Percentiles rank a stretch among this genome's conserved stretches.
These are phyloP conservation scores for Adrianichthys oophorus DNA, from an alignment of 2,797 vertebrate genomes.

Conservation along the genomic window DNA sequence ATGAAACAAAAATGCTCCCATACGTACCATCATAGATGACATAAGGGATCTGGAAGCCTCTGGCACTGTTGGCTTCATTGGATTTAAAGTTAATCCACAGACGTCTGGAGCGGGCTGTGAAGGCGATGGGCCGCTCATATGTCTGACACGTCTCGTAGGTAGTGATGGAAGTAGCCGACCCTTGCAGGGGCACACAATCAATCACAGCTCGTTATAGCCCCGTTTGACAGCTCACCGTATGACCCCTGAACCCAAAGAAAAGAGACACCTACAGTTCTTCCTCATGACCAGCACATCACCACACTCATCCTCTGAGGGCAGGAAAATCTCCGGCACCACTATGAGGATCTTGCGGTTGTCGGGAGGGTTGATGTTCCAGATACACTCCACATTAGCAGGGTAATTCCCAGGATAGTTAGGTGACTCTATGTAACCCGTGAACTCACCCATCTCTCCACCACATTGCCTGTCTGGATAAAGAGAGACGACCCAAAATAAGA, in stretches of 20 bases:
- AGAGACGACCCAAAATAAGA: slow-evolving; percentile 20
- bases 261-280: slow-evolving; percentile 92
- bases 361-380: slow-evolving; percentile 98
- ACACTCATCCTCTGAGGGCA: slow-evolving; percentile 96
- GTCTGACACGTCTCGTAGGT: slow-evolving; percentile 99
- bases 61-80: slow-evolving; percentile 93
- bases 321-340: slow-evolving; percentile 97
- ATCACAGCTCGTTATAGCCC: neutral
- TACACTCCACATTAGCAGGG: slow-evolving; percentile 91
- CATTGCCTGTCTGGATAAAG: slow-evolving; percentile 87
- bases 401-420: slow-evolving; percentile 99
- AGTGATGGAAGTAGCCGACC: slow-evolving; percentile 95
- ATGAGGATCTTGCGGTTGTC: slow-evolving; percentile 98
- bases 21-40: slow-evolving; percentile 92
- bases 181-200: slow-evolving; percentile 59
- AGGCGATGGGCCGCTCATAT: slow-evolving; percentile 95
- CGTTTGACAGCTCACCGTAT: too few relatives aligned
- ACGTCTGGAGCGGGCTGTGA: slow-evolving; percentile 94
- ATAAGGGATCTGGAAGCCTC: slow-evolving; percentile 97
- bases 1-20: neutral
- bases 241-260: neutral
- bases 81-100: slow-evolving; percentile 99
- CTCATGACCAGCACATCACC: slow-evolving; percentile 98
- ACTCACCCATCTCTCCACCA: slow-evolving; percentile 95
- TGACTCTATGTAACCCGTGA: slow-evolving; percentile 97